Conservation (phyloP, 2,888 invertebrate genomes). For the Brachyptera risi region DNA sequence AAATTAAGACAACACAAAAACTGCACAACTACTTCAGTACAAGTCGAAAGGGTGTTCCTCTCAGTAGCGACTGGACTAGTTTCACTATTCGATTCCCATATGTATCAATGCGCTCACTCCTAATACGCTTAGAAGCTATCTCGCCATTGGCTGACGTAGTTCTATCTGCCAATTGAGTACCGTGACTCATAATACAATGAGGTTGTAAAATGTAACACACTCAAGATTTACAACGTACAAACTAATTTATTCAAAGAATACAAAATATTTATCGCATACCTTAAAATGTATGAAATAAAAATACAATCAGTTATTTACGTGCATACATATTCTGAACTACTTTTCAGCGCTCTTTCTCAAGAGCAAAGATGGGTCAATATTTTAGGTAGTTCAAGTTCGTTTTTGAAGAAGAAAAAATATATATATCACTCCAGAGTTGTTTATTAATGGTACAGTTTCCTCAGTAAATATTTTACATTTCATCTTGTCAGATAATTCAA, state of each 20-base stretch:
- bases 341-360: not conserved
- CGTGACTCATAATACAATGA: slow-evolving; percentile 21
- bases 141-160: slow-evolving; percentile 6
- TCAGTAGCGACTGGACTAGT: slow-evolving; percentile 10
- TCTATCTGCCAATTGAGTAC: slow-evolving; percentile 19
- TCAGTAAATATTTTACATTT: no score
- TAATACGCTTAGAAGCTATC: not conserved
- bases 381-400: not conserved
- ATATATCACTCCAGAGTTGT: no score
- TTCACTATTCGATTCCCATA: not conserved
- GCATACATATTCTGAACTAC: no score
- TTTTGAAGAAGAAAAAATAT: no score
- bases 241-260: no score
- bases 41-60: slow-evolving; percentile 25
- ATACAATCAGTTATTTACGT: no score
- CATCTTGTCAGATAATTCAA: no score
- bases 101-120: slow-evolving; percentile 30
- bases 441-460: no score
- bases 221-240: no score
- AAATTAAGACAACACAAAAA: not conserved
- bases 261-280: no score
- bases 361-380: not conserved
- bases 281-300: no score
- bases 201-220: no score
- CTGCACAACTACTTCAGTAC: not conserved